phyloP scores from a whole-genome alignment of 2,888 invertebrate genomes.

The Cryptus viduatorius region DNA sequence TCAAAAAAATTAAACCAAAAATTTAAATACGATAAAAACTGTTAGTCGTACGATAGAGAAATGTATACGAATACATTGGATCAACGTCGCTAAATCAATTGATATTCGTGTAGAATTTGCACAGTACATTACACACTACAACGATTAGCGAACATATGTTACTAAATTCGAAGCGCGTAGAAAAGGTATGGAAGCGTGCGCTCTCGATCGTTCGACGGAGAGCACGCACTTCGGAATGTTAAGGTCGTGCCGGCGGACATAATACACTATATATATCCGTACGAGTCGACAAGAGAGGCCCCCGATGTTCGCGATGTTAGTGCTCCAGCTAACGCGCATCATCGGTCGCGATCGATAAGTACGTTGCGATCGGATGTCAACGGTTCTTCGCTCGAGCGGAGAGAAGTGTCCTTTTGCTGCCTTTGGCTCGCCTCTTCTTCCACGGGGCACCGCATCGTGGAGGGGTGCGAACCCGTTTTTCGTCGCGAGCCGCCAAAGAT shows the following conservation, averaged over 20 bases:
- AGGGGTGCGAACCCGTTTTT: conserved; percentile 61
- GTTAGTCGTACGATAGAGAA: neutral
- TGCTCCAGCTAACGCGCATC: conserved; percentile 19
- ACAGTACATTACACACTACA: neutral
- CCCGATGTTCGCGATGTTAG: conserved; percentile 22
- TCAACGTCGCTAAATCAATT: neutral
- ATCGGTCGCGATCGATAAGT: conserved; percentile 62
- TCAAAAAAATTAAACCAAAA: neutral
- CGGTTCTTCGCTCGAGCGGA: conserved; percentile 52
- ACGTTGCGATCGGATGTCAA: conserved; percentile 67
- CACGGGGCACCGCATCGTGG: conserved; percentile 1
- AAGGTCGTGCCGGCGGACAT: conserved; percentile 54
- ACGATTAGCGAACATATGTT: neutral
- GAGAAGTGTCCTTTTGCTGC: conserved; percentile 30
- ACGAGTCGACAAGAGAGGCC: neutral
- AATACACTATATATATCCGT: conserved; percentile 13
- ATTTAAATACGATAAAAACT: neutral
- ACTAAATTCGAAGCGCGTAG: conserved; percentile 2
- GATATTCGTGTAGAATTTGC: neutral
- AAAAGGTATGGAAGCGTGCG: conserved; percentile 43
- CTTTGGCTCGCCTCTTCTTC: neutral
- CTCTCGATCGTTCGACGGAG: conserved; percentile 46
- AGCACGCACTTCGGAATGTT: conserved; percentile 65
- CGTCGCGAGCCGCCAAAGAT: conserved; percentile 60
- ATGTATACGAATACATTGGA: neutral